Base-by-base conservation (phyloP, 2,888 invertebrate species). In the Apotomis betuletana region DNA sequence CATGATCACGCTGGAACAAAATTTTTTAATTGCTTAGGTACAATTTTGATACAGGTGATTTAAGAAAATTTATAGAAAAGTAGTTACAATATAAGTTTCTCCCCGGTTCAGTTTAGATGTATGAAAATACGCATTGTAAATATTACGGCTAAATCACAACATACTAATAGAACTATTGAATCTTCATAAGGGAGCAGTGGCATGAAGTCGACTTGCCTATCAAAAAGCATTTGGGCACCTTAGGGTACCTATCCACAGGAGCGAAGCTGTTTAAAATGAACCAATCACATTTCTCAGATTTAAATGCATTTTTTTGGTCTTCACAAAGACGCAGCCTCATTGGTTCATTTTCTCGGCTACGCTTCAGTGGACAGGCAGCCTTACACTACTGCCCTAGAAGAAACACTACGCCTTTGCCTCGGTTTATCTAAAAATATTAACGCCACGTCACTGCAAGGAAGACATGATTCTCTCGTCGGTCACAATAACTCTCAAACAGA, bases 381-480 rank as follows among this genome's bases (percentile, higher is more conserved):
- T 27, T 27, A 27, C 27, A 27, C 27, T 27, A 27, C 27, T 27
- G 27, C 27, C 27, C 27, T 27, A 2, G 27, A 27, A 27, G 27
- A 27, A 27, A 27, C 27, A 27, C 27, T 27, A 27, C 27, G 27
- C 27, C 27, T 27, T 27, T 27, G 27, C 27, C 27, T 27, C 27
- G 27, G 27, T 27, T 27, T 27, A 27, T 27, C 27, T 27, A 27
- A 27, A 27, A 27, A 27, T 27, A 27, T 27, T 27, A 27, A 27
- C 27, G 27, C 27, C 27, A 27, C 27, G 27, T 27, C 27, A 27
- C 27, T 27, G 27, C 27, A 27, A 27, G 27, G 71, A 71, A 71
- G 71, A 71, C 71, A 44, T 55, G 59, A 60, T 67, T 71, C 55
- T 71, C 61, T 71, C 61, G 12, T 57, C 55, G 41, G 61, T 67